Evolutionary conservation across 1,140 invertebrate species (phyloP), one percentile per base, ranked within the genome.

Genomic region (Leptoteleia sp.): DNA sequence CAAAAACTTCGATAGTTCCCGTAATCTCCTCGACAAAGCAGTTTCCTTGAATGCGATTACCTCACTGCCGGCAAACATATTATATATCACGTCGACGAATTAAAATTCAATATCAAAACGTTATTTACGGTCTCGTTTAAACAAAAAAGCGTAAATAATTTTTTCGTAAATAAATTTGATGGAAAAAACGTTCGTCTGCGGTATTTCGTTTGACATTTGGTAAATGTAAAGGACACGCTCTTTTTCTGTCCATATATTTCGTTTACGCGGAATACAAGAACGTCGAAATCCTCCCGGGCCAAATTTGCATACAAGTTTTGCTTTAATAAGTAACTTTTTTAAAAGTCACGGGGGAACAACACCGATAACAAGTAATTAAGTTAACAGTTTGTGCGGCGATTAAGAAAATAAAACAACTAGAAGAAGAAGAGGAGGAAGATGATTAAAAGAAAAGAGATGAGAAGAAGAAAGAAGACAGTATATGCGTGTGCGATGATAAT

Each of bases 221-320:
- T n/a, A n/a, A n/a, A n/a, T n/a, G n/a, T n/a, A n/a, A 25, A 45
- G 11, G n/a, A 45, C 17, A 6, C 4, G n/a, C 25, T 45, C 6
- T 35, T 45, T 25, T 5, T 17, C 37, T 40, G 37, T 9, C 3
- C 9, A 12, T 25, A 45, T 11, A n/a, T n/a, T n/a, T n/a, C n/a
- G n/a, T 45, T 12, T 25, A 11, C 17, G 12, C 17, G 4, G 17
- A 11, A 1, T 40, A 40, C 7, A 1, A 16, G n/a, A 45, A 11
- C 11, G n/a, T 12, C 1, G 11, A 42, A 31, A 31, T 31, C 29
- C 9, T 5, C 7, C 7, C n/a, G n/a, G n/a, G 11, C 1, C 43
- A 6, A 31, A 48, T 48, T 48, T 48, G 43, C 43, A 48, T 48
- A 48, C 43, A 48, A 48, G 43, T 48, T 31, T 31, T 6, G 11